Conservation (phyloP, 2,113 vertebrate species). For the Telmatochromis sp. region DNA sequence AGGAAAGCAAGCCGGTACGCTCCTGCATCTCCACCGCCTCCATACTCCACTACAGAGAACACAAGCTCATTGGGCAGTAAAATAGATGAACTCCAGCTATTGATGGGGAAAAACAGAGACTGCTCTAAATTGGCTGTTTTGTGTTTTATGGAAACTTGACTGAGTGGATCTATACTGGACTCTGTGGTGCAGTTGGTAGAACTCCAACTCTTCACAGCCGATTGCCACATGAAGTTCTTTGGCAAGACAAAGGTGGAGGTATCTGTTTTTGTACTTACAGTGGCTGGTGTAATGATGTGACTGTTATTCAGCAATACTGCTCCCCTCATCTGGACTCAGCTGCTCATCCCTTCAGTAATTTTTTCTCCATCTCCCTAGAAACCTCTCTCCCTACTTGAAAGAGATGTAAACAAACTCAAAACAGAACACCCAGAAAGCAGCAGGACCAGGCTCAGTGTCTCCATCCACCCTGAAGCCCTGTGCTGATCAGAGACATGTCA, state of each 20-base stretch:
- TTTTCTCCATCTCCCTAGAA: neutral
- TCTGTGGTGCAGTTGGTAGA: no score
- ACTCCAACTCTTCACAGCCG: no score
- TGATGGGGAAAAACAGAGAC: no score
- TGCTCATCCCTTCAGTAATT: neutral
- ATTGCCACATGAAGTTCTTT: neutral
- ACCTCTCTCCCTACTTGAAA: neutral
- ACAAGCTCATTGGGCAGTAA: no score
- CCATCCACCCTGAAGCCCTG: neutral
- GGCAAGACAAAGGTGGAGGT: neutral
- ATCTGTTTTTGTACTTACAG: neutral
- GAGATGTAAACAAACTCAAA: neutral
- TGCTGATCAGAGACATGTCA: neutral
- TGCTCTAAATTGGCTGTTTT: no score
- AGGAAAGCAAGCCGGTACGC: no score
- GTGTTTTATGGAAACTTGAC: no score
- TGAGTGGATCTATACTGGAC: no score
- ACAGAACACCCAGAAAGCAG: neutral
- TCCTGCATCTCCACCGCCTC: no score
- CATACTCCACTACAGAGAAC: no score
- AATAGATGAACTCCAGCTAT: no score
- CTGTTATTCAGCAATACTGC: neutral
- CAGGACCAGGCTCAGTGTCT: neutral
- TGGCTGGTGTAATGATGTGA: neutral
- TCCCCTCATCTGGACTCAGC: neutral